Base-by-base conservation (phyloP, 2,888 invertebrate genomes). In the Hylaea fasciaria region DNA sequence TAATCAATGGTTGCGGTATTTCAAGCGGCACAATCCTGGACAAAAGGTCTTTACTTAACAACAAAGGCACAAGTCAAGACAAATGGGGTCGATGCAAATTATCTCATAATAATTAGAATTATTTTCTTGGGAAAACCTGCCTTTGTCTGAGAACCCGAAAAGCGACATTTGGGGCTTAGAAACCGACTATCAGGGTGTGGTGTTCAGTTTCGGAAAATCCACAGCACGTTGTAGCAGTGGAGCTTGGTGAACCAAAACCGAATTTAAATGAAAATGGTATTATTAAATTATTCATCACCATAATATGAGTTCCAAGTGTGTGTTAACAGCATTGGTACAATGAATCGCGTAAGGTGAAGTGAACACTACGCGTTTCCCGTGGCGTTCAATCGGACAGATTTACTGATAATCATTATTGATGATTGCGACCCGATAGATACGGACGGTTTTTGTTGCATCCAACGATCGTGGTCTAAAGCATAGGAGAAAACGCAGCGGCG, bases 381-480 rank as follows among this genome's bases (percentile, higher is more conserved):
- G 78, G 80, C 76, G 74, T 75, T 79, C 80, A 75, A 75, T 72
- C 76, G 67, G 78, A 82, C 83, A 83, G 86, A 85, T 86, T 82
- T 84, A 82, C 85, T 85, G 88, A 87, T 89, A 89, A 89, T 89
- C 87, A 85, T 89, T 89, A 89, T 89, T 89, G 89, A 89, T 89
- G 89, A 89, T 89, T 89, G 85, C 83, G 78, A 76, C 80, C 76
- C 76, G 82, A 85, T 84, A 82, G 82, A 79, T 83, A 78, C 75
- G 66, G 65, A 53, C 32, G 49, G 76, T 84, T 86, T 86, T 87
- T 87, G 83, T 87, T 82, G 80, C 80, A 80, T 76, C 80, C 75
- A 76, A 69, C 69, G 52, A 49, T 35, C 66, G 43, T 73, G 77
- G 78, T 59, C 37, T 69, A 78, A 74, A 35, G 22, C 10, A 14